Evolutionary conservation across 1,140 invertebrate species (phyloP), one percentile per base, ranked within the genome.

Genomic region (Hermetia illucens): DNA sequence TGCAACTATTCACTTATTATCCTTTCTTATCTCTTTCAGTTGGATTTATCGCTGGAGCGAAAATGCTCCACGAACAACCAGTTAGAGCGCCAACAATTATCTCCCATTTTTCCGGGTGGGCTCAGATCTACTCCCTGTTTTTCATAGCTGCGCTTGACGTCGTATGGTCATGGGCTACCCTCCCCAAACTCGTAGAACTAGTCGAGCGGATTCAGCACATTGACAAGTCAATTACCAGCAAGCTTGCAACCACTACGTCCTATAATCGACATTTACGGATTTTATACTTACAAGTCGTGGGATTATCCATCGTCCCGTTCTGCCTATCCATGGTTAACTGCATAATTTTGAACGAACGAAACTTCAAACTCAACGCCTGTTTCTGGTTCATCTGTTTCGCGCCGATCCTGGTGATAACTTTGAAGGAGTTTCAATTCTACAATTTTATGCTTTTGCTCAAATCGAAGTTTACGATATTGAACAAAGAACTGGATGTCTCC

Each of bases 321-420:
- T 25, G 16, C 4, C 18, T 41, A n/a, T 46, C 44, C 1, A 46
- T 46, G 44, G 39, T 46, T 9, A 46, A 46, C 35, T 46, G 44
- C 16, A 37, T 44, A n/a, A 31, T 46, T 3, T 32, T 46, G 25
- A 34, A 39, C 16, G 21, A 36, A 13, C 19, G 13, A 4, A n/a
- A n/a, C n/a, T 33, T 35, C 5, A 12, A 4, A 4, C 21, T 42
- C 2, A 21, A 10, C 2, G 31, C 41, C 9, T 46, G 44, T 21
- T 46, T 29, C 20, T 44, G 39, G 39, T 46, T 46, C 21, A 43
- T 46, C 17, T 46, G 42, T 16, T 44, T 46, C 21, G 16, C 20
- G 9, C 42, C 44, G 3, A 46, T 46, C 9, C 6, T 41, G 12
- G 6, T 46, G 30, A 8, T 46, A 17, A 44, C 40, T 3, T 34